phyloP scores from a whole-genome alignment of 2,888 invertebrate species.

The Busseola fusca region DNA sequence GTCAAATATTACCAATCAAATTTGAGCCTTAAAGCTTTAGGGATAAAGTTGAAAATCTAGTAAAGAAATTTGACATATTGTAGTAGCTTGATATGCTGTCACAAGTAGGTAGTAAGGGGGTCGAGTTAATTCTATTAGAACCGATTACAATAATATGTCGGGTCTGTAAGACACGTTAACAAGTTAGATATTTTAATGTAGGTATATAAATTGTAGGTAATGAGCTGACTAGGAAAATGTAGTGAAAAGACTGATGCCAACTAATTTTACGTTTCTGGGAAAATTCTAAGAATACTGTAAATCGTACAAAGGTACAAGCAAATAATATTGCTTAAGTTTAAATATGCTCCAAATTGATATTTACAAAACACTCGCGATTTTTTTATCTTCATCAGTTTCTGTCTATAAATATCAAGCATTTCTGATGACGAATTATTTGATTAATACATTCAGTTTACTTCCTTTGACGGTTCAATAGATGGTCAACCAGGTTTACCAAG shows the following conservation, averaged over 20 bases:
- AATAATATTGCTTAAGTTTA: too few species aligned
- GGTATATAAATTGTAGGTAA: neutral
- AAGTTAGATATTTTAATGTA: conserved; percentile 3
- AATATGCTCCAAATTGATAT: too few species aligned
- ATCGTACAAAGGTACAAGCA: neutral
- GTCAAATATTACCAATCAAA: too few species aligned
- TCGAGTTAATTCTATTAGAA: conserved; percentile 28
- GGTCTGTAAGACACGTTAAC: conserved; percentile 5
- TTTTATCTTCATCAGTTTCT: too few species aligned
- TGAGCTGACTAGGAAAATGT: conserved; percentile 16
- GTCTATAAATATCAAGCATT: conserved; percentile 1
- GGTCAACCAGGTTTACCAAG: neutral
- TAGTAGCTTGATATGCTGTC: too few species aligned
- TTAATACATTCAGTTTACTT: neutral
- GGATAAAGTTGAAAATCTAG: too few species aligned
- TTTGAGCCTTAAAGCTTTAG: too few species aligned
- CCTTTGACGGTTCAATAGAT: neutral
- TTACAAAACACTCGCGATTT: neutral
- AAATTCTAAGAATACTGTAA: neutral
- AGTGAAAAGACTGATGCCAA: neutral
- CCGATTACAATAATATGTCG: conserved; percentile 13
- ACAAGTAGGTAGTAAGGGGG: neutral
- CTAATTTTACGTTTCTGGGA: neutral
- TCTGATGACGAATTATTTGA: conserved; percentile 8
- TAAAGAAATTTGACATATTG: too few species aligned